Evolutionary conservation across 30 jellyfish, hydroid and myxozoan species (phyloP).

Genomic region (Aurelia aurita complex sp. Pacific): DNA sequence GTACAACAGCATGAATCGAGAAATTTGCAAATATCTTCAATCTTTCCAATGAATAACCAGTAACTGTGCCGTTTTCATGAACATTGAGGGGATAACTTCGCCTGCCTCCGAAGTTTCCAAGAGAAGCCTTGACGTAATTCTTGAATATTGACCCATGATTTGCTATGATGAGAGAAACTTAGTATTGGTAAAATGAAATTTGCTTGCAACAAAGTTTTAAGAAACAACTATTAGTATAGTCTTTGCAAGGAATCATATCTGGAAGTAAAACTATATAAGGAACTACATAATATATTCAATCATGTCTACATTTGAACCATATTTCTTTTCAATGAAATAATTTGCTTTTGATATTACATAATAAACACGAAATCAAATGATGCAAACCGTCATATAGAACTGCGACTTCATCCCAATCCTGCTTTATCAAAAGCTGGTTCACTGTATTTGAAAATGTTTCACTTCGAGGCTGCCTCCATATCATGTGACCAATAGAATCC

Average conservation of each 20-base stretch:
- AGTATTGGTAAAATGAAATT: too few species aligned
- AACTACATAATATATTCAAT: too few species aligned
- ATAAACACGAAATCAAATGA: too few species aligned
- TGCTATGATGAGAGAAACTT: neutral
- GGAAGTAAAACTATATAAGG: too few species aligned
- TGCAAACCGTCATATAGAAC: constrained; percentile 38
- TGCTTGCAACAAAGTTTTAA: too few species aligned
- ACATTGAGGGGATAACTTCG: constrained; percentile 19
- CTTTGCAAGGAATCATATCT: too few species aligned
- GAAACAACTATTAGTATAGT: too few species aligned
- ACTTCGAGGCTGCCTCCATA: constrained; percentile 33
- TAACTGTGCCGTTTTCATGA: constrained; percentile 4
- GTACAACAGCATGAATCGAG: constrained; percentile 42
- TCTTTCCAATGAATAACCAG: constrained; percentile 8
- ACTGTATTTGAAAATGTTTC: constrained; percentile 13
- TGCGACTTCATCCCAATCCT: constrained; percentile 26
- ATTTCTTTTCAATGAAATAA: too few species aligned
- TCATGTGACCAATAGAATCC: constrained; percentile 4
- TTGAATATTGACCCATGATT: constrained; percentile 22
- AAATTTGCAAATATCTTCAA: constrained; percentile 25
- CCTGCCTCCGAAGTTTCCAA: constrained; percentile 5
- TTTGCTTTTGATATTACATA: too few species aligned
- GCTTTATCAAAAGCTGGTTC: constrained; percentile 21
- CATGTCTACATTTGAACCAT: too few species aligned
- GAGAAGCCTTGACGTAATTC: constrained; percentile 4